A percentile compares a stretch with the other conserved stretches of the same genome.
Evolutionary conservation across 2,888 invertebrate genomes (phyloP).

Genomic region (Lasioglossum morio): DNA sequence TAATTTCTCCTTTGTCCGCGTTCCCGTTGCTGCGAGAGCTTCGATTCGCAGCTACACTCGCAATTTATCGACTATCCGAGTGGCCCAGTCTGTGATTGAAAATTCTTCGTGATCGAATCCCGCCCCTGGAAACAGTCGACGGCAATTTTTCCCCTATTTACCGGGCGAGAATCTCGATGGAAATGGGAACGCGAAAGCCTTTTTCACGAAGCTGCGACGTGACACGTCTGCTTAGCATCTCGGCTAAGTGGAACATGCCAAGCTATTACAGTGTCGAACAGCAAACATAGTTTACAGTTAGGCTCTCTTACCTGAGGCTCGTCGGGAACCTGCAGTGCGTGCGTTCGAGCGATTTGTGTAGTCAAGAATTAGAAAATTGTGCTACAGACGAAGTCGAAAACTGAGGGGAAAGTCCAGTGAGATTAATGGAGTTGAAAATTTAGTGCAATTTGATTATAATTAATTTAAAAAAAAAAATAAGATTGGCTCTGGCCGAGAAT

Average conservation of each 20-base stretch:
- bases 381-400: background rate
- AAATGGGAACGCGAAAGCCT: background rate
- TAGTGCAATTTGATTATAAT: background rate
- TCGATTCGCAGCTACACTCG: background rate
- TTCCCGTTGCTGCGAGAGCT: background rate
- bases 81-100: background rate
- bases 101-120: conserved; percentile 10
- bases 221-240: background rate
- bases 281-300: background rate
- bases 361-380: background rate
- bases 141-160: conserved; percentile 1
- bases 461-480: background rate
- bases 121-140: background rate
- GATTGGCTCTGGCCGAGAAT: background rate
- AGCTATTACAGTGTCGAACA: background rate
- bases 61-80: conserved; percentile 3
- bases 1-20: conserved; percentile 18
- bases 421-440: background rate
- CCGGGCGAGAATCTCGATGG: background rate
- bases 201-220: background rate
- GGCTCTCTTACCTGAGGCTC: background rate
- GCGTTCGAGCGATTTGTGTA: background rate
- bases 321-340: background rate
- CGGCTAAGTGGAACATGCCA: background rate
- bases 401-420: background rate